Evolutionary conservation across 1,140 invertebrate species (phyloP).

Genomic region (Daktulosphaira vitifoliae): DNA sequence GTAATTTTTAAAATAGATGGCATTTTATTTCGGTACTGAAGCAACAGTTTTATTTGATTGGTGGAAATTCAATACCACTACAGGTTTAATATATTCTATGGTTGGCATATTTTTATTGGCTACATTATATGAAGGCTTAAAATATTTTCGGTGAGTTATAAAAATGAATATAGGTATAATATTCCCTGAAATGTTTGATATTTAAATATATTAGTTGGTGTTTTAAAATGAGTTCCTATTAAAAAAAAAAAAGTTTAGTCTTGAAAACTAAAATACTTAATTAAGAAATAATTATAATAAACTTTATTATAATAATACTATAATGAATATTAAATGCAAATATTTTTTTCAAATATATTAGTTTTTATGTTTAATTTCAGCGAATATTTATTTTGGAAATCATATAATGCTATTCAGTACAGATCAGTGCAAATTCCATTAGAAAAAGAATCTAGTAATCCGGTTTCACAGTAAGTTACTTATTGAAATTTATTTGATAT

Average conservation of each 20-base stretch:
- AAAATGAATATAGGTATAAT: too few species aligned
- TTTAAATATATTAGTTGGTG: conserved; percentile 22
- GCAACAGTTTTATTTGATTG: conserved; percentile 68
- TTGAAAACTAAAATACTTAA: neutral
- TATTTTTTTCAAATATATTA: neutral
- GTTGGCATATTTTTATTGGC: conserved; percentile 77
- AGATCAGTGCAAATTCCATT: conserved; percentile 61
- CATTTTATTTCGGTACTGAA: conserved; percentile 68
- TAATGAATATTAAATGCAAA: neutral
- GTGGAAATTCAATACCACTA: conserved; percentile 64
- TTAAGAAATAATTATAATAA: neutral
- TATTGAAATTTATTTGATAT: neutral
- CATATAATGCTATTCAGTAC: conserved; percentile 59
- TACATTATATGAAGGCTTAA: conserved; percentile 80
- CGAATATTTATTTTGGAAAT: conserved; percentile 74
- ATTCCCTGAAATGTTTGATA: neutral
- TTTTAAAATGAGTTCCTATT: neutral
- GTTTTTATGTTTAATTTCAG: conserved; percentile 42
- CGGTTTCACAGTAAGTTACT: conserved; percentile 41
- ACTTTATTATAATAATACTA: neutral
- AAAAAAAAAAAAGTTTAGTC: neutral
- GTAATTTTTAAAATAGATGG: conserved; percentile 45
- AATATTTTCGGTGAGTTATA: conserved; percentile 61
- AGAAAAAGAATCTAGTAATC: conserved; percentile 53
- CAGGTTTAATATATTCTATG: conserved; percentile 70